A percentile compares a stretch with the other conserved stretches of the same genome.
phyloP scores from a whole-genome alignment of 2,888 invertebrate species.

The Drosophila subsilvestris region DNA sequence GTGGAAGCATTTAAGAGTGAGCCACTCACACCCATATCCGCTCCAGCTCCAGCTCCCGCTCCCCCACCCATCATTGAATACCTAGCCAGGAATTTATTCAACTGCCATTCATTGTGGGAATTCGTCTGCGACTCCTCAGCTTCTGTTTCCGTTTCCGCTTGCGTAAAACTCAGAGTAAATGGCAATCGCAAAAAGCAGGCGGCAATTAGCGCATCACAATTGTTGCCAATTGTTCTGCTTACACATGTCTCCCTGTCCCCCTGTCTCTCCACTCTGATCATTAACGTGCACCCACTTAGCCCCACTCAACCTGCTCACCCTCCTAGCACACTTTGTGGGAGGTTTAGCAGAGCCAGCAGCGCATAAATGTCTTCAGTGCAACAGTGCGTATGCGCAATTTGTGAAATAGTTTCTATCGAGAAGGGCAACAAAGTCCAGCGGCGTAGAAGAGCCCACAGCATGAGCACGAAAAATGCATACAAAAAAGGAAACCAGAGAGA shows the following conservation, averaged over 20 bases:
- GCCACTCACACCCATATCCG: no score
- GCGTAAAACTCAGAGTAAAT: constrained; percentile 7
- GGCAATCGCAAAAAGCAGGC: not conserved
- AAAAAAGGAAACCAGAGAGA: not conserved
- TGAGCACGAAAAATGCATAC: not conserved
- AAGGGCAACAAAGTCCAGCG: not conserved
- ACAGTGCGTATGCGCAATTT: constrained; percentile 60
- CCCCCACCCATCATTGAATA: no score
- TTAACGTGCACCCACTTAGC: no score
- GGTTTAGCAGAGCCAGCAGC: no score
- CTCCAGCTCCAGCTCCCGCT: no score
- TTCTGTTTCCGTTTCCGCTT: constrained; percentile 7
- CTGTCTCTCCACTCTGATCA: not conserved
- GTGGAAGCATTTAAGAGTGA: constrained; percentile 21
- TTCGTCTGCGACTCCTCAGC: not conserved
- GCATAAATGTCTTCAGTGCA: constrained; percentile 36
- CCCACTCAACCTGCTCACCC: no score
- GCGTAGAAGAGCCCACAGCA: not conserved
- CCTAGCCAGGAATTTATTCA: no score
- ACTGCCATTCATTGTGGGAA: constrained; percentile 7
- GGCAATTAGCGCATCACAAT: constrained; percentile 22
- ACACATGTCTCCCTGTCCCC: not conserved
- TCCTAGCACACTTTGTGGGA: no score
- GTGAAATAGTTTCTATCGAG: constrained; percentile 36
- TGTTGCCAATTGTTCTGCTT: not conserved